These are phyloP conservation scores for Tragulus kanchil DNA, from an alignment of 2,113 vertebrate genomes.

Conservation along the genomic window DNA sequence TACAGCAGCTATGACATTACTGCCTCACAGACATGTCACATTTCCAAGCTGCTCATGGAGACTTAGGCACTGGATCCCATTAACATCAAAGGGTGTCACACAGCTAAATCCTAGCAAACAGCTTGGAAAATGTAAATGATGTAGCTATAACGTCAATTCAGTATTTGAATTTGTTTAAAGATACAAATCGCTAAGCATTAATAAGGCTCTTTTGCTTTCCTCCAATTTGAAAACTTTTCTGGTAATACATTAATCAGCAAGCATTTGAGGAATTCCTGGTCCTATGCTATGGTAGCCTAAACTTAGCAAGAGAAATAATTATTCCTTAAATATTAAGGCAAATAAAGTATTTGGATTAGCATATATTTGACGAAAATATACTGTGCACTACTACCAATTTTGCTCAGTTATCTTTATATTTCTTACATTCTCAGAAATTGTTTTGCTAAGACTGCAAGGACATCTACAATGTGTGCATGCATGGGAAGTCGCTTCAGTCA, in stretches of 20 bases:
- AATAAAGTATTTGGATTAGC: neutral
- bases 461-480: neutral
- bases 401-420: neutral
- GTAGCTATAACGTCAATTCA: slow-evolving; percentile 28
- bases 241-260: neutral
- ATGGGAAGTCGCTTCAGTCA: neutral
- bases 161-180: slow-evolving; percentile 18
- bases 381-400: neutral
- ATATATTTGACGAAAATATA: slow-evolving; percentile 1
- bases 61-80: slow-evolving; percentile 59
- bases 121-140: slow-evolving; percentile 38
- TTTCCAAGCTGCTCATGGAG: slow-evolving; percentile 36
- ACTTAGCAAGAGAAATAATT: neutral
- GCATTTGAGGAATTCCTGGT: neutral
- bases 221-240: neutral
- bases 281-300: neutral
- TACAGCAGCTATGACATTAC: neutral
- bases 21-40: slow-evolving; percentile 15
- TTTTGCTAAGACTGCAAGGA: neutral
- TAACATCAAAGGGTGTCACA: slow-evolving; percentile 57
- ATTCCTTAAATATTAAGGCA: neutral
- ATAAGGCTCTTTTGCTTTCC: neutral
- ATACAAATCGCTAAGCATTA: neutral
- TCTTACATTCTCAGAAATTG: neutral
- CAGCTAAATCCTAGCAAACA: slow-evolving; percentile 26